A percentile compares a stretch with the other conserved stretches of the same genome.
Conservation (phyloP, 2,888 invertebrate species). For the Synanthedon formicaeformis region DNA sequence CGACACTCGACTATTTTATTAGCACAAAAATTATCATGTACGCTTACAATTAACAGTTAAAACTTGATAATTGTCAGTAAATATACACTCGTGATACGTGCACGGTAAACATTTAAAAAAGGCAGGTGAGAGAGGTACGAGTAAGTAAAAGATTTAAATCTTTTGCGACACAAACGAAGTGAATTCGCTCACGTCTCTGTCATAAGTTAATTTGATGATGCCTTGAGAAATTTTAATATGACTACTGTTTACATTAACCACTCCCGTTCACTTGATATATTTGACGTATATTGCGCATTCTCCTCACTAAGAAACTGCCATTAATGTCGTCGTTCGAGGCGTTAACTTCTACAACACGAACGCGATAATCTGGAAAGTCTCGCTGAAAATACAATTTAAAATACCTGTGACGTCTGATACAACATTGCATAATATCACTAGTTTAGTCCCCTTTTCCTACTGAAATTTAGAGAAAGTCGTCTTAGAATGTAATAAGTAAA, state of each 20-base stretch:
- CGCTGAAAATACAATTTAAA: background rate
- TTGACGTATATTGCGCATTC: slow-evolving; percentile 37
- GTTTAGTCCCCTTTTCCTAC: too few species aligned
- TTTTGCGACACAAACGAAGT: too few species aligned
- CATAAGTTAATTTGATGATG: slow-evolving; percentile 3
- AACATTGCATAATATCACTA: too few species aligned
- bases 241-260: slow-evolving; percentile 24
- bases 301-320: slow-evolving; percentile 13
- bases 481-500: too few species aligned
- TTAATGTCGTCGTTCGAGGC: slow-evolving; percentile 9
- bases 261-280: slow-evolving; percentile 41
- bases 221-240: slow-evolving; percentile 32
- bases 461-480: too few species aligned
- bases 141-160: too few species aligned
- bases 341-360: slow-evolving; percentile 6
- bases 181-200: slow-evolving; percentile 5
- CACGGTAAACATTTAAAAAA: background rate
- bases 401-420: too few species aligned
- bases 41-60: background rate
- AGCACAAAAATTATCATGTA: too few species aligned
- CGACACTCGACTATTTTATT: background rate
- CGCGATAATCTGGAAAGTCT: background rate
- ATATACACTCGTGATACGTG: background rate
- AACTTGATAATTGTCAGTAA: background rate
- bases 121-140: too few species aligned